Evolutionary conservation across 2,797 vertebrate genomes (phyloP).

Genomic region (Hyperoplus lanceolatus): DNA sequence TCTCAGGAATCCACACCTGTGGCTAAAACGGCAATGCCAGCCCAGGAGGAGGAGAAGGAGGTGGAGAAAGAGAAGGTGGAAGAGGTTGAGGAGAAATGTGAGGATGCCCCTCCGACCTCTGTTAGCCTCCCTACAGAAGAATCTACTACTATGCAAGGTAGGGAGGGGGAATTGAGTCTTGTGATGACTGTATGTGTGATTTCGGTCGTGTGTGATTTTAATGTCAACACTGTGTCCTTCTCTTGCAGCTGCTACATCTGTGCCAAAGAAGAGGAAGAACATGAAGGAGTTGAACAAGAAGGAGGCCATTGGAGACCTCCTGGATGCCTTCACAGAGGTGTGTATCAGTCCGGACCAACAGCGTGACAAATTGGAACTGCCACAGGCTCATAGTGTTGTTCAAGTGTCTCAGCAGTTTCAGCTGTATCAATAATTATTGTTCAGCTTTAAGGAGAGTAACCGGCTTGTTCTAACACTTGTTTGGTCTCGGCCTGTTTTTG

Average conservation of each 20-base stretch:
- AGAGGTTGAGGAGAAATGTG: conserved; percentile 80
- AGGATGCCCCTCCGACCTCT: conserved; percentile 65
- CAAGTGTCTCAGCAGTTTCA: not conserved
- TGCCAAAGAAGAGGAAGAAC: conserved; percentile 97
- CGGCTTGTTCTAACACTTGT: not conserved
- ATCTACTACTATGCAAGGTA: conserved; percentile 89
- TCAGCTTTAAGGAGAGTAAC: not conserved
- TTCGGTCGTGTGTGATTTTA: conserved; percentile 3
- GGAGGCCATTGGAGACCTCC: conserved; percentile 92
- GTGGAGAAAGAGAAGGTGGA: conserved; percentile 56
- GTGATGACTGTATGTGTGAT: not conserved
- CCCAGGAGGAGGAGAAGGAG: conserved; percentile 57
- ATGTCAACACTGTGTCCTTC: conserved; percentile 3
- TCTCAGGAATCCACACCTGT: conserved; percentile 77
- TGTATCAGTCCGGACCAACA: conserved; percentile 28
- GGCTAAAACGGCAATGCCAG: conserved; percentile 54
- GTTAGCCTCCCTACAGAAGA: conserved; percentile 80
- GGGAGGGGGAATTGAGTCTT: not conserved
- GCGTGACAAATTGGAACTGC: not conserved
- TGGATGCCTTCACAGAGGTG: conserved; percentile 98
- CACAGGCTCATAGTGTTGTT: not conserved
- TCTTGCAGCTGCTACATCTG: conserved; percentile 85
- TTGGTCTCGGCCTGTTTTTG: conserved; percentile 1
- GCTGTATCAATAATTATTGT: conserved; percentile 3
- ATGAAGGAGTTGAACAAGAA: conserved; percentile 96